Evolutionary conservation across 2,113 vertebrate genomes (phyloP).

Genomic region (Gymnorhina tibicen): DNA sequence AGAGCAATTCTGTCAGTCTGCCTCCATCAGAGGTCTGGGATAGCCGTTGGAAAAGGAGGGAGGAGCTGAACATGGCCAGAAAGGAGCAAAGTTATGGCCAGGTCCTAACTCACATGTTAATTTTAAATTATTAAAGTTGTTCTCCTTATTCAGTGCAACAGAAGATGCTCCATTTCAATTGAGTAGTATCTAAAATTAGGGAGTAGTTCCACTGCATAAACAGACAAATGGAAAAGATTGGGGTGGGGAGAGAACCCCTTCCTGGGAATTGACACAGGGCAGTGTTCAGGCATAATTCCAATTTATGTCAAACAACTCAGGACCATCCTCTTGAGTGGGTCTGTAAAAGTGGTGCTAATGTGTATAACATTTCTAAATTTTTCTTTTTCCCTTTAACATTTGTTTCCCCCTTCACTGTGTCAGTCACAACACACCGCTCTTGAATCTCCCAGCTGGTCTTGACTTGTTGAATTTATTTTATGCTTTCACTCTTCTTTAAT

Average conservation of each 20-base stretch:
- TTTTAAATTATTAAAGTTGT: background rate
- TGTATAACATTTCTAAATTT: conserved; percentile 73
- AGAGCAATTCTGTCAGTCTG: background rate
- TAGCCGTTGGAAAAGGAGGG: background rate
- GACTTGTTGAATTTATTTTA: conserved; percentile 84
- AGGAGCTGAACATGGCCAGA: background rate
- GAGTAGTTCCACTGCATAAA: background rate
- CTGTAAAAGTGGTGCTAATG: conserved; percentile 79
- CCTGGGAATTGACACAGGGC: background rate
- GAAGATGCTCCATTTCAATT: background rate
- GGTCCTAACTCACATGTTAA: background rate
- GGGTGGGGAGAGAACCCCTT: fast-evolving
- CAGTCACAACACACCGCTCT: conserved; percentile 83
- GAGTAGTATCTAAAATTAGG: background rate
- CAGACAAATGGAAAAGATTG: background rate
- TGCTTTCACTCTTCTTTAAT: conserved; percentile 83
- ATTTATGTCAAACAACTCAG: background rate
- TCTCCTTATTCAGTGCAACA: background rate
- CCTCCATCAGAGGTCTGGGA: background rate
- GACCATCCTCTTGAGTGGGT: conserved; percentile 79
- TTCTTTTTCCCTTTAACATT: conserved; percentile 73
- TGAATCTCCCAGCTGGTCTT: conserved; percentile 79
- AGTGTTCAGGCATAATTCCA: background rate
- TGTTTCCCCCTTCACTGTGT: conserved; percentile 82
- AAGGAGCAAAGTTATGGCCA: background rate